phyloP scores from a whole-genome alignment of 2,113 vertebrate genomes.

The Chroicocephalus ridibundus region DNA sequence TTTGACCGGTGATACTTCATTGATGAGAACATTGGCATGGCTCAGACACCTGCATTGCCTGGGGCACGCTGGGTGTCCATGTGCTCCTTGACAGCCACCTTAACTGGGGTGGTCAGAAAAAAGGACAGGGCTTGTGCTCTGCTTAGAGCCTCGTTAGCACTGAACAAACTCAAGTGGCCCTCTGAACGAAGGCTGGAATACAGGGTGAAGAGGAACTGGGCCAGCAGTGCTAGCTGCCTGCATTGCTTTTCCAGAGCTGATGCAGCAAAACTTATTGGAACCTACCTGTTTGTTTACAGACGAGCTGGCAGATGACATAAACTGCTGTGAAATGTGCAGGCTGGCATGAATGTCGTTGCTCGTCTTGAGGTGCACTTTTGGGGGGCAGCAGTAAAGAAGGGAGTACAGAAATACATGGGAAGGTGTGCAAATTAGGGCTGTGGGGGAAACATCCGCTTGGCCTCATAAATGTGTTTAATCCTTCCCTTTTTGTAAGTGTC shows the following conservation, averaged over 20 bases:
- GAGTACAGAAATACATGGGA: background rate
- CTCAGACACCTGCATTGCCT: background rate
- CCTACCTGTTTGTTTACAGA: background rate
- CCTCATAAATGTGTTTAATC: background rate
- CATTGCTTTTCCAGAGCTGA: background rate
- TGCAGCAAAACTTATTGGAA: background rate
- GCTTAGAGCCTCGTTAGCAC: background rate
- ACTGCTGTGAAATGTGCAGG: background rate
- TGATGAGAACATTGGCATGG: background rate
- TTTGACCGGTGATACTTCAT: background rate
- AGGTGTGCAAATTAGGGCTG: background rate
- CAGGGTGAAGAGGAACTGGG: background rate
- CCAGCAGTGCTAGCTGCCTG: background rate
- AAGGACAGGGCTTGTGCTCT: background rate
- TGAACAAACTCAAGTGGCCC: background rate
- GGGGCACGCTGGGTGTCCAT: background rate
- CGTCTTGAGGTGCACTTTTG: background rate
- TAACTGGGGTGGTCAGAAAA: background rate
- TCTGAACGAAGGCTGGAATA: background rate
- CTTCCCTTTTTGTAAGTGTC: background rate
- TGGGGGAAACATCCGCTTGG: background rate
- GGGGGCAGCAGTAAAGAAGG: background rate
- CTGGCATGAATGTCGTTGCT: background rate
- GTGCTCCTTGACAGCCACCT: background rate
- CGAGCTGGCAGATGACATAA: background rate